A percentile compares a stretch with the other conserved stretches of the same genome.
Evolutionary conservation across 1,140 invertebrate genomes (phyloP).

Genomic region (Drosophila virilis): DNA sequence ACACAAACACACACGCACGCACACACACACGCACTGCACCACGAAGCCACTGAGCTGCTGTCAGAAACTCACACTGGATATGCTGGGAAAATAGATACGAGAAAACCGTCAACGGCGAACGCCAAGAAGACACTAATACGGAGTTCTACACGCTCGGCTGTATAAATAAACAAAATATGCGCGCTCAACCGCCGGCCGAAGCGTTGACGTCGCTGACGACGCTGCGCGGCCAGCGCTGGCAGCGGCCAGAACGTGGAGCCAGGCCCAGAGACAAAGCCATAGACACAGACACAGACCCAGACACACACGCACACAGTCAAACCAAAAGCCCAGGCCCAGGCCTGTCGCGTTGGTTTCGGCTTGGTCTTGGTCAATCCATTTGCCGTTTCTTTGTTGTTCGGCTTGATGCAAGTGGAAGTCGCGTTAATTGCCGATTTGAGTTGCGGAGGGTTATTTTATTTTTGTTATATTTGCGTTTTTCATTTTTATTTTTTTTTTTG

Average conservation of each 20-base stretch:
- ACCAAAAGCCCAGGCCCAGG: background rate
- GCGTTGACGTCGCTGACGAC: constrained; percentile 36
- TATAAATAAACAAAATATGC: constrained; percentile 83
- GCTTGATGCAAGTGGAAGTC: constrained; percentile 62
- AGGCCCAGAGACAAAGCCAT: background rate
- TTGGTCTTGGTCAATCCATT: constrained; percentile 44
- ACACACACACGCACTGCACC: constrained; percentile 11
- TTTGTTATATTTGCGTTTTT: constrained; percentile 4
- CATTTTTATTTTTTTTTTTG: constrained; percentile 56
- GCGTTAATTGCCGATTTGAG: constrained; percentile 69
- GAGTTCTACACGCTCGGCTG: constrained; percentile 76
- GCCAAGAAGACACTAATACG: constrained; percentile 84
- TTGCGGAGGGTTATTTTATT: constrained; percentile 38
- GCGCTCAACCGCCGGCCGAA: constrained; percentile 54
- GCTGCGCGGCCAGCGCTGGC: constrained; percentile 20
- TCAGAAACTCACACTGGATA: constrained; percentile 47
- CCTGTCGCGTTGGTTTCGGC: constrained; percentile 35
- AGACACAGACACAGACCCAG: constrained; percentile 12
- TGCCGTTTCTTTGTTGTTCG: constrained; percentile 47
- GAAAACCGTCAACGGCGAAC: constrained; percentile 71
- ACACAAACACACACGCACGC: constrained; percentile 37
- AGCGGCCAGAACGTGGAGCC: constrained; percentile 43
- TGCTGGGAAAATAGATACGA: constrained; percentile 28
- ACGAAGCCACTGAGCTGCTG: constrained; percentile 16
- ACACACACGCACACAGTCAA: background rate